A percentile compares a stretch with the other conserved stretches of the same genome.
phyloP scores from a whole-genome alignment of 2,888 invertebrate genomes.

The Clunio marinus region DNA sequence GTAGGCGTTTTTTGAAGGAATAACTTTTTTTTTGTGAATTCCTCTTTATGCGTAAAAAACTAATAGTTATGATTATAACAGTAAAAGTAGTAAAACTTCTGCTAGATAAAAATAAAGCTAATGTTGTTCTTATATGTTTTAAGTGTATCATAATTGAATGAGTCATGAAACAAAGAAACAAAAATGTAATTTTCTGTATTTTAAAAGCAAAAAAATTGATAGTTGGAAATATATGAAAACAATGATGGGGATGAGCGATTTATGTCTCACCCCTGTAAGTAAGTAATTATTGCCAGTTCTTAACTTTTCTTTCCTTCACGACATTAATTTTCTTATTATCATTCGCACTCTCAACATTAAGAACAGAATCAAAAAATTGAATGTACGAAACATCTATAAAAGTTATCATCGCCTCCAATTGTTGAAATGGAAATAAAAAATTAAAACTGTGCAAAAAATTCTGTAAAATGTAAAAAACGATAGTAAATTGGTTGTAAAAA shows the following conservation, averaged over 20 bases:
- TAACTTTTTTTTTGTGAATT: not conserved
- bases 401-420: constrained; percentile 34
- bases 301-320: no score
- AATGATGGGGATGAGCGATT: not conserved
- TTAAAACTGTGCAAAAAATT: no score
- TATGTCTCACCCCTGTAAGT: not conserved
- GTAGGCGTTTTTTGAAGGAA: not conserved
- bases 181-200: constrained; percentile 23
- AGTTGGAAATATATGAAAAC: not conserved
- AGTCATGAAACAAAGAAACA: no score
- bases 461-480: constrained; percentile 26
- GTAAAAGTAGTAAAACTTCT: not conserved
- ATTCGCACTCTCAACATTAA: not conserved
- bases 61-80: not conserved
- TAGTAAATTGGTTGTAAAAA: constrained; percentile 36
- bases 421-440: not conserved
- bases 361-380: not conserved
- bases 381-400: not conserved
- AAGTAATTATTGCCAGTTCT: constrained; percentile 8
- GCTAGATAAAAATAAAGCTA: not conserved
- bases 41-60: not conserved
- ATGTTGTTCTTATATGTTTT: not conserved
- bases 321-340: constrained; percentile 3
- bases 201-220: not conserved
- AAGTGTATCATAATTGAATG: constrained; percentile 20